Evolutionary conservation across 2,113 vertebrate species (phyloP).

Genomic region (Oenanthe melanoleuca): DNA sequence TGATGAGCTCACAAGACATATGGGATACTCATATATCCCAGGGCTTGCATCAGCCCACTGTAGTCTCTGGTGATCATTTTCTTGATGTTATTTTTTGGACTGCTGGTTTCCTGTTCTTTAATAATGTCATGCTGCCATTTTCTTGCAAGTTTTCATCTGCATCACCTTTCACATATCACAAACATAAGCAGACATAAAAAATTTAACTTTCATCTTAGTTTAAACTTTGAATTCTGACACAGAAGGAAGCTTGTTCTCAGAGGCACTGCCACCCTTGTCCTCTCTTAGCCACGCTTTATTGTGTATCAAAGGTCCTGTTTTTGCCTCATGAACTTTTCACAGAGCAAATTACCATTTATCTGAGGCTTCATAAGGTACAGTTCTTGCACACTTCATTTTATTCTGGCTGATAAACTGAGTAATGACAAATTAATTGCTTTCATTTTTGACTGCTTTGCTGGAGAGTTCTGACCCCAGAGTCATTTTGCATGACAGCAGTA

Average conservation of each 20-base stretch:
- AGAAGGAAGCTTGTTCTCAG: neutral
- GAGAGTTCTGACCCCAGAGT: neutral
- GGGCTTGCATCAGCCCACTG: neutral
- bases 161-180: neutral
- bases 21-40: neutral
- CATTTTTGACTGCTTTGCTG: constrained; percentile 26
- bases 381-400: constrained; percentile 34
- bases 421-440: constrained; percentile 58
- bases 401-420: constrained; percentile 32
- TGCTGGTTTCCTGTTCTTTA: neutral
- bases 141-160: neutral
- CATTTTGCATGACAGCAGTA: constrained; percentile 11
- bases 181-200: neutral
- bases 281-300: neutral
- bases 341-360: constrained; percentile 63
- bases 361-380: constrained; percentile 20
- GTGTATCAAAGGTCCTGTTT: constrained; percentile 55
- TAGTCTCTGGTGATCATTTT: neutral
- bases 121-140: neutral
- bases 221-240: neutral
- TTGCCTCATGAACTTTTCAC: constrained; percentile 56
- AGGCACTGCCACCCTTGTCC: neutral
- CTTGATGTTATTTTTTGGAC: neutral
- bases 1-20: neutral
- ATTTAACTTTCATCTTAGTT: neutral